Evolutionary conservation across 2,888 invertebrate species (phyloP).

Genomic region (Idaea straminata): DNA sequence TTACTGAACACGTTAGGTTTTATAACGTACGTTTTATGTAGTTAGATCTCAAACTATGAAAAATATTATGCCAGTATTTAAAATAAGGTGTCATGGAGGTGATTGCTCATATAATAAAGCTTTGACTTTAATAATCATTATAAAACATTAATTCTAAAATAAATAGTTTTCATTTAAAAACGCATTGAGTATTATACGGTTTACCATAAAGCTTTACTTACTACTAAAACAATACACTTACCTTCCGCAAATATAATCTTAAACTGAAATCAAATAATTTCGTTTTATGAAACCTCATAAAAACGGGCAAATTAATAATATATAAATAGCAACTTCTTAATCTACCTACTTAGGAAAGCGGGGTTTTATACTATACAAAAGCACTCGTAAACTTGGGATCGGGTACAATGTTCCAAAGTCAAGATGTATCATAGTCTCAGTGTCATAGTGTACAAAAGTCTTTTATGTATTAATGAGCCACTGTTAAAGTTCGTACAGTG

Average conservation of each 20-base stretch:
- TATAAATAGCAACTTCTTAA: conserved; percentile 24
- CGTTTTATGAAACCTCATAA: conserved; percentile 6
- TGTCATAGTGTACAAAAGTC: no score
- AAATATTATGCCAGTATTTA: not conserved
- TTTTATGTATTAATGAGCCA: no score
- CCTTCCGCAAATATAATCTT: conserved; percentile 9
- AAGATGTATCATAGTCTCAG: no score
- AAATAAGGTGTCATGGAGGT: not conserved
- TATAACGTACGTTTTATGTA: not conserved
- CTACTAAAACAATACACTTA: not conserved
- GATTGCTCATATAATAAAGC: not conserved
- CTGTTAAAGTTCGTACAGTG: no score
- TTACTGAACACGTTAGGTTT: not conserved
- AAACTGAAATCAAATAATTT: conserved; percentile 7
- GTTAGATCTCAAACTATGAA: not conserved
- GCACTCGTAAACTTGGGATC: not conserved
- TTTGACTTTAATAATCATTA: not conserved
- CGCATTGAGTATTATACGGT: not conserved
- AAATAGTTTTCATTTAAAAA: not conserved
- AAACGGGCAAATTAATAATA: conserved; percentile 5
- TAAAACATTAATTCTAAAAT: not conserved
- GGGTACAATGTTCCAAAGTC: no score
- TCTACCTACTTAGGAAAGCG: not conserved
- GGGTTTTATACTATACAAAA: not conserved
- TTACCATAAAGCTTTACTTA: not conserved